Evolutionary conservation across 1,140 invertebrate species (phyloP).

Genomic region (Heliconius nattereri): DNA sequence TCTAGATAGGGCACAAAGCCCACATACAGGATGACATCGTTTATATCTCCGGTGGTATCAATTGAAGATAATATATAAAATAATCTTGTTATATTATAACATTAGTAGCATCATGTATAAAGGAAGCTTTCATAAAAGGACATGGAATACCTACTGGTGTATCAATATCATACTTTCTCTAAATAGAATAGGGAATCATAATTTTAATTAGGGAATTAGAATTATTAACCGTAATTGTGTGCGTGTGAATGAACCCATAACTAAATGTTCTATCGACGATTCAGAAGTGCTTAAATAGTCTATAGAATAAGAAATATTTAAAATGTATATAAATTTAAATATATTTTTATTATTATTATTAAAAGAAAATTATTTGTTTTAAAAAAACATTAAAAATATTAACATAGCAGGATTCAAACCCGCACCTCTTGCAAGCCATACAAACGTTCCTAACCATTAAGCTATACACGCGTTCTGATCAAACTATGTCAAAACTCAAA

Average conservation of each 20-base stretch:
- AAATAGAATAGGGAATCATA: neutral
- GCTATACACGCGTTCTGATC: too few relatives aligned
- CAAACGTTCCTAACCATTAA: too few relatives aligned
- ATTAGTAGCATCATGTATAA: constrained; percentile 5
- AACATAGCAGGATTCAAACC: too few relatives aligned
- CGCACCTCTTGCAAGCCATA: too few relatives aligned
- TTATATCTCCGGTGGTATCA: constrained; percentile 34
- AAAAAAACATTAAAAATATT: too few relatives aligned
- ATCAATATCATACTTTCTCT: neutral
- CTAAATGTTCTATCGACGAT: neutral
- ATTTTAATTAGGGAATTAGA: too few relatives aligned
- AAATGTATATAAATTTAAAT: too few relatives aligned
- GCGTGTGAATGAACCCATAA: neutral
- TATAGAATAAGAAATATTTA: too few relatives aligned
- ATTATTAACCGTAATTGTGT: neutral
- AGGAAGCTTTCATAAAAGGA: neutral
- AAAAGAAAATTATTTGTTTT: too few relatives aligned
- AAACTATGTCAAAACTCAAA: too few relatives aligned
- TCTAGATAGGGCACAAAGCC: constrained; percentile 33
- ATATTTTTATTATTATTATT: too few relatives aligned
- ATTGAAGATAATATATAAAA: constrained; percentile 32
- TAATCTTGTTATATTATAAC: constrained; percentile 17
- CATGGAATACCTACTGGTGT: neutral
- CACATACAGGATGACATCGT: constrained; percentile 40
- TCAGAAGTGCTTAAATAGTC: neutral